Base-by-base conservation (phyloP, 2,888 invertebrate species). In the Phymatocera aterrima region DNA sequence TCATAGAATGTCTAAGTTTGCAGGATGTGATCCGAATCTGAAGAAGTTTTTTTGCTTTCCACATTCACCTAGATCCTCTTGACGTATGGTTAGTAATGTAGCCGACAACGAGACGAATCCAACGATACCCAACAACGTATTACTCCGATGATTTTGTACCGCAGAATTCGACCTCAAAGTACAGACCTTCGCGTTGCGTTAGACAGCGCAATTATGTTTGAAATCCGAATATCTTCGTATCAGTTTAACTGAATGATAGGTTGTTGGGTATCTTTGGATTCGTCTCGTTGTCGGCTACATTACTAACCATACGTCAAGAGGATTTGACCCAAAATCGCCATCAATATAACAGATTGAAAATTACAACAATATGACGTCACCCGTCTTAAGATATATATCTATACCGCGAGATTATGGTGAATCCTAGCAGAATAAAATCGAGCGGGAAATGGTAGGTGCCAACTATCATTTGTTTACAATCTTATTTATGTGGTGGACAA, bases 221-320 rank as follows among this genome's bases (percentile, higher is more conserved):
- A 34, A 64, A n/a, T 6, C 37, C 18, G 37, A 18, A 64, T 37
- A 64, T 34, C 61, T 64, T 18, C 10, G 18, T 34, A 10, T 1
- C 37, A 3, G 24, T 18, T 18, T 18, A 64, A 37, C 18, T 34
- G 6, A 64, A 64, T 37, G 2, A 64, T 64, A 18, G 34, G 18
- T 64, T 64, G 37, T 64, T 64, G 37, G 61, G 61, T 64, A 34
- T 64, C 61, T 34, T 64, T 64, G 6, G 34, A 64, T 21, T 64
- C 61, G 61, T 37, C 37, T 37, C 12, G 37, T 37, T 34, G 1
- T 10, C 8, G n/a, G n/a, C 37, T 64, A 64, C 37, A 37, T 8
- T 60, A 12, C 31, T 28, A 60, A 12, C 28, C n/a, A 12, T 28
- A 31, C 15, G 6, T 43, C 43, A n/a, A 51, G 24, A 15, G 5